Conservation (phyloP, 2,888 invertebrate genomes). For the Didymodactylos carnosus region DNA sequence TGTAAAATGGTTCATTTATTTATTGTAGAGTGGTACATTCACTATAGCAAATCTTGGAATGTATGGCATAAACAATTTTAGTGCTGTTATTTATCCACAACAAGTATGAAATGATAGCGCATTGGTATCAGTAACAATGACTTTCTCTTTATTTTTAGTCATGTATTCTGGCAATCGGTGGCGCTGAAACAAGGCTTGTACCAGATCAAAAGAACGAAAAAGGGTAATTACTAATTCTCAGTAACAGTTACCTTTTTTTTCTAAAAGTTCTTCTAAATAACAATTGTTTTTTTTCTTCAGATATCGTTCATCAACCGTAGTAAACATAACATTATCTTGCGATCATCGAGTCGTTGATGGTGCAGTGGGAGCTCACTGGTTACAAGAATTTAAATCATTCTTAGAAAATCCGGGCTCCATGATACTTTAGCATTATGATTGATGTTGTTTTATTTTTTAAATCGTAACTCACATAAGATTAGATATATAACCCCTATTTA, state of each 20-base stretch:
- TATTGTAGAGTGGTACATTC: constrained; percentile 63
- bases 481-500: too few relatives aligned
- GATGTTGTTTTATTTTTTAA: too few relatives aligned
- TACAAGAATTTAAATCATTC: constrained; percentile 63
- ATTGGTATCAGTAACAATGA: neutral
- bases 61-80: constrained; percentile 47
- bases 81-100: constrained; percentile 49
- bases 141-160: constrained; percentile 41
- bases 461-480: too few relatives aligned
- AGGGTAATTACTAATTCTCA: neutral
- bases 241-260: too few relatives aligned
- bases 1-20: too few relatives aligned
- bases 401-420: constrained; percentile 81
- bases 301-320: constrained; percentile 43
- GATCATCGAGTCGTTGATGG: constrained; percentile 95
- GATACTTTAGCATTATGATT: constrained; percentile 32
- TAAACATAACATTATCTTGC: constrained; percentile 77
- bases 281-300: neutral
- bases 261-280: too few relatives aligned
- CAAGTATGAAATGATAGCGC: too few relatives aligned
- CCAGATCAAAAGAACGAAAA: constrained; percentile 41
- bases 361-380: constrained; percentile 87
- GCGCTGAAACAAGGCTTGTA: constrained; percentile 52
- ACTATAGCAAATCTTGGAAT: constrained; percentile 59
- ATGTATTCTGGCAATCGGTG: constrained; percentile 73